phyloP scores from a whole-genome alignment of 1,140 invertebrate genomes.

The Nylanderia fulva region DNA sequence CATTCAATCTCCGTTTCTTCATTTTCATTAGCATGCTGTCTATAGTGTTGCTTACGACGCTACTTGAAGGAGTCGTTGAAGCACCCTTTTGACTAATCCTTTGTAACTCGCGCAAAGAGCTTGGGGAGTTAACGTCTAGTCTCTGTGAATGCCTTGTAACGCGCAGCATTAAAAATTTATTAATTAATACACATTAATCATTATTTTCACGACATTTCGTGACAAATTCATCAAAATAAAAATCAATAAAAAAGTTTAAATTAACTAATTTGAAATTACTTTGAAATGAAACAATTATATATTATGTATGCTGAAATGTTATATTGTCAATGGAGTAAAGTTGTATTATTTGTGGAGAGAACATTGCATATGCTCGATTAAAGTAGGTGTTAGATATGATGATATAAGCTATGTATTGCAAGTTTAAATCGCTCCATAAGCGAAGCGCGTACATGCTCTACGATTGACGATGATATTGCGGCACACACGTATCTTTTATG shows the following conservation, averaged over 20 bases:
- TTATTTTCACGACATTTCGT: neutral
- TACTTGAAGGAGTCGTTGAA: constrained; percentile 23
- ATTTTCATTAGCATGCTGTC: constrained; percentile 49
- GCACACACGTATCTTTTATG: constrained; percentile 30
- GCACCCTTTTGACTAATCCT: constrained; percentile 44
- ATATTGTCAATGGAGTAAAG: neutral
- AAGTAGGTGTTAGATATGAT: constrained; percentile 3
- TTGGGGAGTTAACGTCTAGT: neutral
- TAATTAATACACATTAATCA: no score
- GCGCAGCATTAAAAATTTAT: neutral
- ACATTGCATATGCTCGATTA: constrained; percentile 8
- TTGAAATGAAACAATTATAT: neutral
- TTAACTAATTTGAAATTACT: neutral
- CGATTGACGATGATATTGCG: constrained; percentile 39
- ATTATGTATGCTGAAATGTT: neutral
- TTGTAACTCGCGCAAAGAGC: constrained; percentile 34
- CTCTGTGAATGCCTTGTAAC: constrained; percentile 6
- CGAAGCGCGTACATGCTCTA: constrained; percentile 9
- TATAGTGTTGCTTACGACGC: constrained; percentile 28
- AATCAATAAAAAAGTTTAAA: neutral
- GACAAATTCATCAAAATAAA: neutral
- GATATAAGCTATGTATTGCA: neutral
- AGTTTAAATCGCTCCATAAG: constrained; percentile 17
- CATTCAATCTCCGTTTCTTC: constrained; percentile 53
- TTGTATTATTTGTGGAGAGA: constrained; percentile 10